Evolutionary conservation across 2,888 invertebrate genomes (phyloP).

Genomic region (Agrilus mali): DNA sequence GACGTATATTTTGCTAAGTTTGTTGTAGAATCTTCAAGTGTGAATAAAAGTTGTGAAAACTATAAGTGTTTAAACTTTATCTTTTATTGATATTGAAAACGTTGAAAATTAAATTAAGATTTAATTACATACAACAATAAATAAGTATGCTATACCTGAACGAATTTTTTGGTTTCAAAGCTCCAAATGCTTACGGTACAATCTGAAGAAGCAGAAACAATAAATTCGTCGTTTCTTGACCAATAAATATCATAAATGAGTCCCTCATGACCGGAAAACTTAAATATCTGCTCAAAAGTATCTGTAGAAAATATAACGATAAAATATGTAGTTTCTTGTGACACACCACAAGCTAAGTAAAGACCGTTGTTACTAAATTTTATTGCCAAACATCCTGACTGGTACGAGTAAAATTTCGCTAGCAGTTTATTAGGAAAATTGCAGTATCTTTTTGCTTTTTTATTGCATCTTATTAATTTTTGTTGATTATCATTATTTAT

Average conservation of each 20-base stretch:
- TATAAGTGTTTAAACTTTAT: too few species aligned
- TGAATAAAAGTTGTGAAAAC: too few species aligned
- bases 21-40: too few species aligned
- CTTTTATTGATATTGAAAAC: not conserved
- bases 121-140: not conserved
- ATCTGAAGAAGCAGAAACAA: slow-evolving; percentile 57
- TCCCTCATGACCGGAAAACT: slow-evolving; percentile 45
- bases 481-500: slow-evolving; percentile 1
- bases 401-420: slow-evolving; percentile 30
- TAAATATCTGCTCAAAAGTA: slow-evolving; percentile 20
- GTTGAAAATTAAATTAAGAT: too few species aligned
- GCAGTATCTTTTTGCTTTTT: slow-evolving; percentile 25
- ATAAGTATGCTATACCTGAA: slow-evolving; percentile 27
- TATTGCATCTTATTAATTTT: slow-evolving; percentile 1
- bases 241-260: slow-evolving; percentile 53
- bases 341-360: slow-evolving; percentile 37
- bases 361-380: slow-evolving; percentile 40
- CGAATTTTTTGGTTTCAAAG: slow-evolving; percentile 27
- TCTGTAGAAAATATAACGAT: slow-evolving; percentile 13
- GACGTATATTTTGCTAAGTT: too few species aligned
- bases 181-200: slow-evolving; percentile 51
- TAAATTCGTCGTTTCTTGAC: slow-evolving; percentile 39
- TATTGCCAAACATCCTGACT: slow-evolving; percentile 37
- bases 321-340: not conserved
- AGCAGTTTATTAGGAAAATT: slow-evolving; percentile 44